These are phyloP conservation scores for Dendrocincla fuliginosa DNA, from an alignment of 2,797 vertebrate genomes.

Conservation along the genomic window DNA sequence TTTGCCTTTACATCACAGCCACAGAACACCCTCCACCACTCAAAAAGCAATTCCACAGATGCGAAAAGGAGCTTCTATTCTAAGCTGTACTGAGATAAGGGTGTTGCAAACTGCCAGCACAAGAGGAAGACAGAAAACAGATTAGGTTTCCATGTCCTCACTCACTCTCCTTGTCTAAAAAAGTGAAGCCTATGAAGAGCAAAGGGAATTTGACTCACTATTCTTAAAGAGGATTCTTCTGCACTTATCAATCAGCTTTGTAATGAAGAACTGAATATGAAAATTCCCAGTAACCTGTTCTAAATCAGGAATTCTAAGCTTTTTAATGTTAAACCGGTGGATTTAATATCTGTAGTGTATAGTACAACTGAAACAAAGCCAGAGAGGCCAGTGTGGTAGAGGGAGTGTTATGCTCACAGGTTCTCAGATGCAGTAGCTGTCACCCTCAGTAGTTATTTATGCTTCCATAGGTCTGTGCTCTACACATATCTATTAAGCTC, in stretches of 20 bases:
- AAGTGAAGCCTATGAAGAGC: neutral
- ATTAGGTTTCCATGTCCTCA: neutral
- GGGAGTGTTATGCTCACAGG: neutral
- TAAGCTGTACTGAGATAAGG: constrained; percentile 1
- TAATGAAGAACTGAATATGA: neutral
- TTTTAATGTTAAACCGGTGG: neutral
- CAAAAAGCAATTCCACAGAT: neutral
- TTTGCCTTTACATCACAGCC: neutral
- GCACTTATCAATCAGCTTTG: neutral
- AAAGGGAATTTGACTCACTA: neutral
- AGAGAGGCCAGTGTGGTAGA: neutral
- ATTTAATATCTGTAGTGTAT: neutral
- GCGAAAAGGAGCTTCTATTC: constrained; percentile 8
- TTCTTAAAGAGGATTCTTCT: neutral
- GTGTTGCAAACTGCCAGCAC: neutral
- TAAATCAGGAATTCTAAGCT: neutral
- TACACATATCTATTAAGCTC: neutral
- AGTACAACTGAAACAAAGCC: neutral
- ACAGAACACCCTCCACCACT: neutral
- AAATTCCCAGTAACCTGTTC: neutral
- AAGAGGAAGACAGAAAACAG: neutral
- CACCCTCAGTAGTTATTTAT: neutral
- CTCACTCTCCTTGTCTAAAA: neutral
- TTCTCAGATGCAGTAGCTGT: neutral
- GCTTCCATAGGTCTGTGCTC: neutral